Conservation (phyloP, 2,797 vertebrate species). For the Coendou prehensilis region DNA sequence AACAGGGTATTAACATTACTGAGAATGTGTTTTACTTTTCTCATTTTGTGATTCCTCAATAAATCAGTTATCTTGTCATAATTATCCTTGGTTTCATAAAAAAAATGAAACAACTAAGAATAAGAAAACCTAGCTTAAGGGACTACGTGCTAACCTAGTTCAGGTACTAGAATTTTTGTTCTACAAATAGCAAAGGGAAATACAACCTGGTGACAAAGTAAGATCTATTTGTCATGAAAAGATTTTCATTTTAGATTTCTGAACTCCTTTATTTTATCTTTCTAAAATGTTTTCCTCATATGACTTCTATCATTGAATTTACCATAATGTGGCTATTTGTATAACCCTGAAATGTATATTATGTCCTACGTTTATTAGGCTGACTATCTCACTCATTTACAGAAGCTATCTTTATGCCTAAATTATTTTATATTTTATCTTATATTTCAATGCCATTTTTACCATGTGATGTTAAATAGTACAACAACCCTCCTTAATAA, state of each 20-base stretch:
- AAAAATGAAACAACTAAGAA: not conserved
- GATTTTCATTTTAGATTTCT: not conserved
- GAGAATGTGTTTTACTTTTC: not conserved
- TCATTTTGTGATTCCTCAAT: not conserved
- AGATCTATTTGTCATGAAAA: not conserved
- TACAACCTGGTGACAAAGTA: not conserved
- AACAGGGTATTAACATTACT: not conserved
- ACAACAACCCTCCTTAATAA: conserved; percentile 59
- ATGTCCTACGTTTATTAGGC: not conserved
- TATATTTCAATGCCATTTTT: conserved; percentile 37
- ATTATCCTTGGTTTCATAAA: not conserved
- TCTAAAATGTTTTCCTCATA: not conserved
- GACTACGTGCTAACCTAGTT: not conserved
- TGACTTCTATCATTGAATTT: not conserved
- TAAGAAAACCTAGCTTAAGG: not conserved
- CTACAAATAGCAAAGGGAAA: not conserved
- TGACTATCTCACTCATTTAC: not conserved
- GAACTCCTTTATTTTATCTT: not conserved
- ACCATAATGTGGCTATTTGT: not conserved
- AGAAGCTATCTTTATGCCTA: not conserved
- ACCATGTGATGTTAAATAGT: conserved; percentile 72
- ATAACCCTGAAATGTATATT: not conserved
- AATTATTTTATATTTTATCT: not conserved
- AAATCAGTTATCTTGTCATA: not conserved
- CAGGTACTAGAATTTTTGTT: not conserved